A percentile compares a stretch with the other conserved stretches of the same genome.
These are phyloP conservation scores for Sitta europaea DNA, from an alignment of 2,113 vertebrate genomes.

Conservation along the genomic window DNA sequence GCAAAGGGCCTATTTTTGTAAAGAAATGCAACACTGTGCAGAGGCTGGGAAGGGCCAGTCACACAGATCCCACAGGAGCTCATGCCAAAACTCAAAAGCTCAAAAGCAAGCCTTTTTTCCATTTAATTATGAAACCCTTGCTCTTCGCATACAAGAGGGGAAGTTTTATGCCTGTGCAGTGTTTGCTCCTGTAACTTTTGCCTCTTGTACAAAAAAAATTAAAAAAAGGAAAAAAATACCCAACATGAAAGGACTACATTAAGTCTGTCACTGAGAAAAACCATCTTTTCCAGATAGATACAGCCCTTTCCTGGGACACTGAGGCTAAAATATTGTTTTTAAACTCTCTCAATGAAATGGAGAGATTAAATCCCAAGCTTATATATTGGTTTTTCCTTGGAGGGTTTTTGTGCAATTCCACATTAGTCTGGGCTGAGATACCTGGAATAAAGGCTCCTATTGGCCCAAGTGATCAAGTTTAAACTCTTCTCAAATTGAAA, in stretches of 20 bases:
- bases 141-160: neutral
- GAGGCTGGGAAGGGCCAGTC: neutral
- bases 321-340: neutral
- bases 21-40: neutral
- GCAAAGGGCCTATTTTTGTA: neutral
- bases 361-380: neutral
- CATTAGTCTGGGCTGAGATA: neutral
- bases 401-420: neutral
- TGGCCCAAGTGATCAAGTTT: neutral
- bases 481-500: neutral
- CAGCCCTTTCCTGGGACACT: neutral
- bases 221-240: neutral
- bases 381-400: neutral
- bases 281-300: neutral
- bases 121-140: neutral
- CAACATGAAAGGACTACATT: neutral
- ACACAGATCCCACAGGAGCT: neutral
- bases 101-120: neutral
- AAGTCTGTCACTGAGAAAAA: neutral
- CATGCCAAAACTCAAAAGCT: neutral
- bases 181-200: neutral
- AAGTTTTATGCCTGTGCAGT: neutral
- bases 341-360: neutral
- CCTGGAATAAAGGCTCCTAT: neutral
- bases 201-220: neutral